phyloP scores from a whole-genome alignment of 1,140 invertebrate species.

The Eumeta japonica region DNA sequence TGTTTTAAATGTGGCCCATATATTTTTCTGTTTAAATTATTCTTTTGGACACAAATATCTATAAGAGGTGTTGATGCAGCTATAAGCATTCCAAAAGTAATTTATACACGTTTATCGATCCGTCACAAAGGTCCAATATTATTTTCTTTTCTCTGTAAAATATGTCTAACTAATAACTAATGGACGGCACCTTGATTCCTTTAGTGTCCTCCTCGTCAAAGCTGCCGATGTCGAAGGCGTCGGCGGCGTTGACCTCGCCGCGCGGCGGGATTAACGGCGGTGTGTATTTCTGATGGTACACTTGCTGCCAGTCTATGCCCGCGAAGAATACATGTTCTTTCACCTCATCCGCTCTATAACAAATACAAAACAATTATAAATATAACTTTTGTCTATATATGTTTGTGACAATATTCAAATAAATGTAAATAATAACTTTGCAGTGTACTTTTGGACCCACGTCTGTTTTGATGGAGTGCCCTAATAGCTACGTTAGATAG shows the following conservation, averaged over 20 bases:
- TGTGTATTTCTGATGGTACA: slow-evolving; percentile 96
- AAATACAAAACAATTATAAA: slow-evolving; percentile 4
- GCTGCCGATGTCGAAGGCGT: slow-evolving; percentile 99
- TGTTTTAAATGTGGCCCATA: no score
- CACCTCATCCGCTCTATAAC: slow-evolving; percentile 87
- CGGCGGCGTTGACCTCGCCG: slow-evolving; percentile 99
- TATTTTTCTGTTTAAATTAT: no score
- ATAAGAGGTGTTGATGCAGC: no score
- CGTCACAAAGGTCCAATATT: no score
- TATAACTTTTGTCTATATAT: neutral
- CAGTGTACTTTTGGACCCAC: neutral
- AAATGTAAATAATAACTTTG: neutral
- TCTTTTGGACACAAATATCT: no score
- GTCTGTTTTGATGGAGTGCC: no score
- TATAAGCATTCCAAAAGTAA: no score
- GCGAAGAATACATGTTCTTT: slow-evolving; percentile 97
- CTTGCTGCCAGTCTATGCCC: slow-evolving; percentile 98
- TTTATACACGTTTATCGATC: no score
- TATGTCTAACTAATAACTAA: no score
- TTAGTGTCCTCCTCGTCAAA: slow-evolving; percentile 99
- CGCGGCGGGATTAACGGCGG: slow-evolving; percentile 96
- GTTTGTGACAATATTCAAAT: neutral
- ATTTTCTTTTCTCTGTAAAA: no score
- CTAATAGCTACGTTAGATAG: no score
- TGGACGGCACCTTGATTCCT: slow-evolving; percentile 84